Base-by-base conservation (phyloP, 2,888 invertebrate species). In the Erebia aethiops region DNA sequence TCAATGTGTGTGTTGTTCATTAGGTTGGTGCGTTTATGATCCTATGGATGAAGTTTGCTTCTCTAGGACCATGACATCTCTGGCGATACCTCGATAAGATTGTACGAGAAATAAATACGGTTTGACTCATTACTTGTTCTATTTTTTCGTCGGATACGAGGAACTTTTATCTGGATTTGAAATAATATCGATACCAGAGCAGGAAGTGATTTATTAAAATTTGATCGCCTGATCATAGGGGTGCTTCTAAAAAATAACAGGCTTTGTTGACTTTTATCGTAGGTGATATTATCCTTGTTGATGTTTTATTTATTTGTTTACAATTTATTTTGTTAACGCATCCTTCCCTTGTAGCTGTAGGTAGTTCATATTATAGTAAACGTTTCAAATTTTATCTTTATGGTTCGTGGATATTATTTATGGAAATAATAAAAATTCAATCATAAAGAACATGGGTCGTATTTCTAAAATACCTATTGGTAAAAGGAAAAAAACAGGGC, bases 121-220 rank as follows among this genome's bases (percentile, higher is more conserved):
- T 43, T 66, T 56, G 71, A 67, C 66, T 49, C 41, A 52, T 71
- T 57, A 72, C 74, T 72, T 72, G 74, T 74, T 74, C 73, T 71
- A 72, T 74, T 74, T 74, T 74, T 62, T 70, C 51, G 62, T 56
- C 11, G 66, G 67, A 69, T 74, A 74, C 74, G 63, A 52, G 64
- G 78, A 76, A 72, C 74, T 72, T 77, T 54, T 76, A 76, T 77
- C 77, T 76, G 70, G 70, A 75, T 76, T 78, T 75, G 76, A 79
- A 84, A 83, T 83, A 80, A 82, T 82, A 86, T 87, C 83, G 84
- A 84, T 85, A 83, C 77, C 76, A 72, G 67, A 79, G 79, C 91
- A 89, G 91, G 91, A 91, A 90, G 82, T 84, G 87, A 90, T 91
- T 85, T 89, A 77, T 77, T 77, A 77, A 74, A 88, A 77, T 84